Evolutionary conservation across 2,888 invertebrate species (phyloP), one percentile per base, ranked within the genome.

Genomic region (Mimumesa dahlbomi): DNA sequence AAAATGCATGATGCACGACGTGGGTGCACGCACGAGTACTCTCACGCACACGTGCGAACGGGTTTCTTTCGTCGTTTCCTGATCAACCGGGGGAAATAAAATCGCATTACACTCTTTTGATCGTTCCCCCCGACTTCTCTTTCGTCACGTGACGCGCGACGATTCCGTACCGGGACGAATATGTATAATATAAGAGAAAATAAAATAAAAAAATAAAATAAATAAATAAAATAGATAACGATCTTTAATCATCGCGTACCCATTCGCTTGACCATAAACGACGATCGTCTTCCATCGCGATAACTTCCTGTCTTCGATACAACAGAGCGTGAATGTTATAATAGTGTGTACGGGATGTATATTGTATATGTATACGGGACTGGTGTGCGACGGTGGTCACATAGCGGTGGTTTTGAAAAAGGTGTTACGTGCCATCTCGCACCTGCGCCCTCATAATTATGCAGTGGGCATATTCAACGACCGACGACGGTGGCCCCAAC

Each of bases 391-490:
- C 56, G 57, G 40, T 63, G 59, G n/a, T n/a, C n/a, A n/a, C 57
- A 58, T 43, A 73, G 72, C 66, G 70, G 54, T 64, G 64, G 48
- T 77, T 76, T 66, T 63, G 72, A 62, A 68, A 65, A 75, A 67
- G 53, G 65, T 50, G 43, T 80, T n/a, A 73, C 80, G 81, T 81
- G 78, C 64, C 59, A 76, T 50, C 69, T 57, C 56, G 69, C 72
- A 71, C 54, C 72, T 65, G 72, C 43, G 65, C 65, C 58, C 59
- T 71, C 65, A 72, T 72, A 71, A 72, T 72, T 82, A 80, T 72
- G 73, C 74, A 48, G n/a, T 31, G 50, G 19, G 79, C 77, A 80
- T 77, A 73, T 66, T 68, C 75, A 56, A 7, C 57, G 74, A 62
- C 52, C 49, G 68, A 70, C 70, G 57, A 54, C 54, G 69, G 54